Evolutionary conservation across 2,797 vertebrate genomes (phyloP).

Genomic region (Lycodopsis pacificus): DNA sequence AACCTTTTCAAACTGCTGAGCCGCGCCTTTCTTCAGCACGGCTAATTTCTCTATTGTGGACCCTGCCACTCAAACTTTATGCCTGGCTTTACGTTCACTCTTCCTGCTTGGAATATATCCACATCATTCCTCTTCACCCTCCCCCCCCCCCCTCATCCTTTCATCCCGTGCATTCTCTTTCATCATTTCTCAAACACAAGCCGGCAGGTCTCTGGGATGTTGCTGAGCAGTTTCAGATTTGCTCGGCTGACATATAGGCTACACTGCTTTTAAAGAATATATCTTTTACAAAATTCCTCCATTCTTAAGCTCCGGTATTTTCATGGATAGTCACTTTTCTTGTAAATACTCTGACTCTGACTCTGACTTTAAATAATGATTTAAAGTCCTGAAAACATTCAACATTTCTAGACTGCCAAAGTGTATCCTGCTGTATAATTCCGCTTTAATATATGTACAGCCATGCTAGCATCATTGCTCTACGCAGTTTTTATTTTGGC

Average conservation of each 20-base stretch:
- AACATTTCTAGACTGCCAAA: background rate
- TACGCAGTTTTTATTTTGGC: background rate
- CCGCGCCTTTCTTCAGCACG: slow-evolving; percentile 36
- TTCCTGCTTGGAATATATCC: slow-evolving; percentile 29
- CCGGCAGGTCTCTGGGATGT: slow-evolving; percentile 24
- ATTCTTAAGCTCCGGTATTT: background rate
- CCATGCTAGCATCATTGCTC: background rate
- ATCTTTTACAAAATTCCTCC: background rate
- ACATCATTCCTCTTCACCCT: background rate
- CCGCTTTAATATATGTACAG: background rate
- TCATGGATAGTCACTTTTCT: background rate
- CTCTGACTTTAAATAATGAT: background rate
- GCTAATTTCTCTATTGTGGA: slow-evolving; percentile 59
- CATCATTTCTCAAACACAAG: slow-evolving; percentile 25
- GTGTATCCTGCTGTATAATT: background rate
- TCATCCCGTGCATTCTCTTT: slow-evolving; percentile 26
- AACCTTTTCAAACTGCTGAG: slow-evolving; percentile 69
- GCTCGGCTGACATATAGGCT: background rate
- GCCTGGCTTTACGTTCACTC: slow-evolving; percentile 21
- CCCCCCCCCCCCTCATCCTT: background rate
- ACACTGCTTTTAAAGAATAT: background rate
- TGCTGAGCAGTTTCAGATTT: slow-evolving; percentile 2
- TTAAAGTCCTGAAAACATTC: background rate
- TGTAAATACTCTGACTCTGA: too few species aligned
- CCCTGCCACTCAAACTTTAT: slow-evolving; percentile 49